These are phyloP conservation scores for Mormyrops boulengeri DNA, from an alignment of 2,797 vertebrate species.

Conservation along the genomic window DNA sequence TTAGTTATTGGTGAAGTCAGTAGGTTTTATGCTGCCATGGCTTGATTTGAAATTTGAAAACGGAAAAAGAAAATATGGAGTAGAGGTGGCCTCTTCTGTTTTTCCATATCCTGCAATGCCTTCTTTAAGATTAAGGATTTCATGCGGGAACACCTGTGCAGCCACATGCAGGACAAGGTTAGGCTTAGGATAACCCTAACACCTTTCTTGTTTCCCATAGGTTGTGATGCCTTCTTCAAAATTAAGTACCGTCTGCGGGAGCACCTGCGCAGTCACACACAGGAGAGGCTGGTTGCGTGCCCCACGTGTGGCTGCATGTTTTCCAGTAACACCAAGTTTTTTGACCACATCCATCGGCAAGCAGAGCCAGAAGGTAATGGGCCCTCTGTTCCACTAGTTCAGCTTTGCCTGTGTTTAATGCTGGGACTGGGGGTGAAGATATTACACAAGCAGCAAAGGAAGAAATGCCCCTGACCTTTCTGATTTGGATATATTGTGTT, in stretches of 20 bases:
- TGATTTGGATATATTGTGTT: too few species aligned
- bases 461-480: background rate
- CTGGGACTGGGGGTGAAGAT: background rate
- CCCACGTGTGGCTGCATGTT: slow-evolving; percentile 67
- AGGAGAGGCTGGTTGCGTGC: slow-evolving; percentile 61
- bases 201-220: slow-evolving; percentile 29
- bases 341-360: slow-evolving; percentile 65
- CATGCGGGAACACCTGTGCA: slow-evolving; percentile 59
- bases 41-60: background rate
- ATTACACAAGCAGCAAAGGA: background rate
- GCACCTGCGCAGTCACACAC: slow-evolving; percentile 60
- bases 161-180: slow-evolving; percentile 50
- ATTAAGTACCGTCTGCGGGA: slow-evolving; percentile 61
- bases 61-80: background rate
- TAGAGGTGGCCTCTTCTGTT: background rate
- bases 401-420: background rate
- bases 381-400: background rate
- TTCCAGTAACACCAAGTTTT: slow-evolving; percentile 66
- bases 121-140: slow-evolving; percentile 64
- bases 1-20: background rate
- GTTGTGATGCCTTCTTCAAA: slow-evolving; percentile 60
- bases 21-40: background rate
- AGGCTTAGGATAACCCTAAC: background rate
- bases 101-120: slow-evolving; percentile 50
- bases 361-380: slow-evolving; percentile 54